Conservation (phyloP, 2,797 vertebrate genomes). For the Glyptemys insculpta region DNA sequence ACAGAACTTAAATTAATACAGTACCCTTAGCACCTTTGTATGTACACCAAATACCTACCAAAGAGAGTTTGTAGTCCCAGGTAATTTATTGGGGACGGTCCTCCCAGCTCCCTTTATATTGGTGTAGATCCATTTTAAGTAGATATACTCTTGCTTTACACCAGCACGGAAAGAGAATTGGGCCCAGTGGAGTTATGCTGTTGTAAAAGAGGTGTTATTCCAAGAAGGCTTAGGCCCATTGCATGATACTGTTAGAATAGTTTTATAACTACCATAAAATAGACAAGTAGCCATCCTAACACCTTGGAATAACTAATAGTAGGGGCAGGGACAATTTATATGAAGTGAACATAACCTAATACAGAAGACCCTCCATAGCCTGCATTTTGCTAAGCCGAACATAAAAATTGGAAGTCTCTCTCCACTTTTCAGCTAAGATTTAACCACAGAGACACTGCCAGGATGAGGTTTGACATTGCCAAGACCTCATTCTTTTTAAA, state of each 20-base stretch:
- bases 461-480: neutral
- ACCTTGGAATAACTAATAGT: neutral
- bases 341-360: conserved; percentile 24
- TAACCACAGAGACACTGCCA: neutral
- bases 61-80: conserved; percentile 5
- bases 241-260: neutral
- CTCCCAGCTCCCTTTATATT: neutral
- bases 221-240: neutral
- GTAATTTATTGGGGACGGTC: conserved; percentile 21
- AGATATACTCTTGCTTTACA: conserved; percentile 7
- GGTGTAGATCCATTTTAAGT: neutral
- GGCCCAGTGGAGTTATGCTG: conserved; percentile 9
- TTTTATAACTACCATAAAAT: conserved; percentile 55
- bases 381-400: neutral
- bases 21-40: conserved; percentile 11
- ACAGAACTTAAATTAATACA: conserved; percentile 18
- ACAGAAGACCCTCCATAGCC: neutral
- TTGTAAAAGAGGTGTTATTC: fast-evolving
- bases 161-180: neutral
- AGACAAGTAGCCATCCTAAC: conserved; percentile 27
- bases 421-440: neutral
- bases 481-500: conserved; percentile 22
- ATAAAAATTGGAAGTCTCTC: neutral
- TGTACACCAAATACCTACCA: conserved; percentile 9
- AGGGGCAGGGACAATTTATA: conserved; percentile 34